These are phyloP conservation scores for Galendromus occidentalis DNA, from an alignment of 1,140 invertebrate species.

Conservation along the genomic window DNA sequence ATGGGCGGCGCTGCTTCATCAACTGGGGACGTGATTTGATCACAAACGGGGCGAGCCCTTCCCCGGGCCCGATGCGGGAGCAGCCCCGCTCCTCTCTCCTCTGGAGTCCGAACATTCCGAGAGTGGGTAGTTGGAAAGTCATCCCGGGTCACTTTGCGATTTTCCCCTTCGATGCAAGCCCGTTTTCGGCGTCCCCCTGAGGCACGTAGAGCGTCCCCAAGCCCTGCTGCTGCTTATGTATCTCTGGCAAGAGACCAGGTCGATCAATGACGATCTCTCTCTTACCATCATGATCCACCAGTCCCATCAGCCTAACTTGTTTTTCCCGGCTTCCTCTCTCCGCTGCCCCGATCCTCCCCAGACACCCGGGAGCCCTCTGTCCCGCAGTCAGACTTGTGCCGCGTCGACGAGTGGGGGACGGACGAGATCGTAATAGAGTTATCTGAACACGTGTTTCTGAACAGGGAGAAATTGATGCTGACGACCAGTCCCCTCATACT, in stretches of 20 bases:
- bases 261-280: no score
- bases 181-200: no score
- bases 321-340: background rate
- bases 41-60: no score
- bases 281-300: background rate
- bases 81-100: no score
- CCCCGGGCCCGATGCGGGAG: no score
- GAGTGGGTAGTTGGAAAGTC: background rate
- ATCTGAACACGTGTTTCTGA: constrained; percentile 9
- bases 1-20: no score
- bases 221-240: no score
- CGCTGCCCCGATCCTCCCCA: background rate
- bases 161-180: background rate
- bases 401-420: background rate
- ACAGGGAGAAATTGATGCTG: constrained; percentile 4
- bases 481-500: no score
- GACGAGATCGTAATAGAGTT: constrained; percentile 7
- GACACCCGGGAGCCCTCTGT: background rate
- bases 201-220: no score
- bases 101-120: no score
- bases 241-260: no score
- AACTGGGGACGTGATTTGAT: no score
- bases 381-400: background rate
- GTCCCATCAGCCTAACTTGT: background rate
- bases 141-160: background rate